Evolutionary conservation across 2,113 vertebrate genomes (phyloP).

Genomic region (Tenebrosternarchus preto): DNA sequence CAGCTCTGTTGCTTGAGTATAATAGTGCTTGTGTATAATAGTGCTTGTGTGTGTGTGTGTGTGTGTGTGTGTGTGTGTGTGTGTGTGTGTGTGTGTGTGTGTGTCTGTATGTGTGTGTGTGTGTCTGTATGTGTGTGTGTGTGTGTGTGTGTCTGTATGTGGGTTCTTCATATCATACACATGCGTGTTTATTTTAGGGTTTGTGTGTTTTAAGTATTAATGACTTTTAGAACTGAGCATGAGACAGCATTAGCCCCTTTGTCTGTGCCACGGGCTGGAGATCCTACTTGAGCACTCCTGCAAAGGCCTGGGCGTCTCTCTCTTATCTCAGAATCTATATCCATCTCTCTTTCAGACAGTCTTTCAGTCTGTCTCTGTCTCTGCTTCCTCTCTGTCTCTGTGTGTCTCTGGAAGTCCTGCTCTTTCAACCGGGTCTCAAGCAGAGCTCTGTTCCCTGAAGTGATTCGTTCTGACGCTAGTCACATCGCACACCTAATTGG

Average conservation of each 20-base stretch:
- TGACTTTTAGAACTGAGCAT: no score
- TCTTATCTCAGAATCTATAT: no score
- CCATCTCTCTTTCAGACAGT: no score
- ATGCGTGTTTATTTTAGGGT: background rate
- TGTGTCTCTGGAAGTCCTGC: background rate
- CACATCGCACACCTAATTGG: conserved; percentile 61
- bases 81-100: no score
- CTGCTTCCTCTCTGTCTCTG: background rate
- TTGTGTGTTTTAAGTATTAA: background rate
- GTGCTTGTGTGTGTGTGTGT: no score
- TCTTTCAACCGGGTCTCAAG: conserved; percentile 26
- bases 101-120: no score
- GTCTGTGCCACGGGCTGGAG: background rate
- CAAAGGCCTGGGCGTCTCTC: background rate
- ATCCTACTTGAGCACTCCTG: background rate
- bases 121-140: no score
- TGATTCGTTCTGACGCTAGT: conserved; percentile 42
- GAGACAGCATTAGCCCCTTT: no score
- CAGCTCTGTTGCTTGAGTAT: no score
- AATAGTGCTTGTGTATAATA: no score
- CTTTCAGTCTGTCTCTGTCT: background rate
- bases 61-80: no score
- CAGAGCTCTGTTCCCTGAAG: conserved; percentile 25
- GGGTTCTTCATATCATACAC: conserved; percentile 39
- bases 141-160: background rate